These are phyloP conservation scores for Oncorhynchus gorbuscha DNA, from an alignment of 2,113 vertebrate genomes.

Conservation along the genomic window DNA sequence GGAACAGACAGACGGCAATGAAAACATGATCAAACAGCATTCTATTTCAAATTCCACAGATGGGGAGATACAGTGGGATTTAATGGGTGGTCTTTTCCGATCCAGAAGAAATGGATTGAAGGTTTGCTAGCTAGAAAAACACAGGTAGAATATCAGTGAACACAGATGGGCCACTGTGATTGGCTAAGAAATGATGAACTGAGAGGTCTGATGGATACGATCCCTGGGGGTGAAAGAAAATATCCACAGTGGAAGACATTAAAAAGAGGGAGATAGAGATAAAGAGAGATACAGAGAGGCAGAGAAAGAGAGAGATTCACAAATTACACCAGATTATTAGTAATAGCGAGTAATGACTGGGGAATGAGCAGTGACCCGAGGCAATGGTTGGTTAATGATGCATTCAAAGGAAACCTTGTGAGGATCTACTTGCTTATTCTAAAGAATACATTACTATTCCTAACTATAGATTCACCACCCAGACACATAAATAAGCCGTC, in stretches of 20 bases:
- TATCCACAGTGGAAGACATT: constrained; percentile 44
- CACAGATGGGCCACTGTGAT: constrained; percentile 39
- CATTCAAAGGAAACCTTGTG: constrained; percentile 51
- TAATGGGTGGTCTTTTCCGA: too few species aligned
- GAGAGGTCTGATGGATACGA: constrained; percentile 60
- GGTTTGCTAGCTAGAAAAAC: constrained; percentile 14
- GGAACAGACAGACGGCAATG: constrained; percentile 36
- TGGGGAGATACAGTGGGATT: too few species aligned
- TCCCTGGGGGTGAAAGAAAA: constrained; percentile 58
- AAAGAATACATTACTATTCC: constrained; percentile 53
- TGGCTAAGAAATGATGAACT: constrained; percentile 44
- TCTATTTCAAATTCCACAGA: constrained; percentile 60
- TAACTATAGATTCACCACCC: background rate
- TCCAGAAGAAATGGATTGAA: too few species aligned
- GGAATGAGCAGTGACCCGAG: constrained; percentile 46
- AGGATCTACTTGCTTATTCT: constrained; percentile 60
- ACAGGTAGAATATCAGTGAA: constrained; percentile 35
- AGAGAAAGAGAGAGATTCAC: constrained; percentile 52
- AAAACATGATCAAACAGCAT: constrained; percentile 58
- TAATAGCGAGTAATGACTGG: constrained; percentile 38
- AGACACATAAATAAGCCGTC: constrained; percentile 31
- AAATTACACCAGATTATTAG: constrained; percentile 3
- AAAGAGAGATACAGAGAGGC: constrained; percentile 8
- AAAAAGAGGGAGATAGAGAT: background rate
- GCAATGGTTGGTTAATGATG: constrained; percentile 61